Evolutionary conservation across 1,140 invertebrate species (phyloP), one percentile per base, ranked within the genome.

Genomic region (Pseudomyrmex concolor): DNA sequence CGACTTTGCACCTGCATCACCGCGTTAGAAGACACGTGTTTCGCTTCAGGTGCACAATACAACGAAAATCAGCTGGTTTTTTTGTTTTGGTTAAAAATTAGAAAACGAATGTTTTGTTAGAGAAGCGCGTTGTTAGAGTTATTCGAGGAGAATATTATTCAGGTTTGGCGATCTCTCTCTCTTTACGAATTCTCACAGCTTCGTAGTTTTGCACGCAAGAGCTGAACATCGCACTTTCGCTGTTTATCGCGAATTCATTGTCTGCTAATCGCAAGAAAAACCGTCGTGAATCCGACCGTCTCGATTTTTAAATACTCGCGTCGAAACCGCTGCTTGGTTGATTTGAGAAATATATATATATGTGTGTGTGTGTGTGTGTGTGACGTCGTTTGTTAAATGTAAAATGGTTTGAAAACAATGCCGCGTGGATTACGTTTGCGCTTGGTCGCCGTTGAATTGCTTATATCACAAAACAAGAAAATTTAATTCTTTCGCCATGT

Each of bases 1-100:
- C 72, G 86, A 84, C 73, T 73, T 55, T 70, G 72, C 86, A 86
- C 80, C 22, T 70, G 73, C 73, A 84, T 72, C 72, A 70, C 17
- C 78, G 57, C 25, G 70, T 82, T 74, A 59, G 57, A 74, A 66
- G 63, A 82, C 86, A 84, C 85, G 34, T 72, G 22, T 64, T 87
- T 84, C 67, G 57, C 66, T 64, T 72, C 54, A 43, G 64, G n/a
- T 74, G 86, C 86, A 87, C 86, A 86, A 50, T 43, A 45, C 2
- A 17, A 34, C 0, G 51, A 60, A 82, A 54, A 60, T 83, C 17
- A 45, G 15, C n/a, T 9, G 0, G 5, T 34, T 34, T 5, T 34
- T 34, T 34, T 34, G 4, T 34, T 34, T 34, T 34, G 5, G 4
- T 34, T 34, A 0, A 7, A 68, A 78, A 48, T n/a, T 57, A 22